phyloP scores from a whole-genome alignment of 2,888 invertebrate species.

The Leucozona laternaria region DNA sequence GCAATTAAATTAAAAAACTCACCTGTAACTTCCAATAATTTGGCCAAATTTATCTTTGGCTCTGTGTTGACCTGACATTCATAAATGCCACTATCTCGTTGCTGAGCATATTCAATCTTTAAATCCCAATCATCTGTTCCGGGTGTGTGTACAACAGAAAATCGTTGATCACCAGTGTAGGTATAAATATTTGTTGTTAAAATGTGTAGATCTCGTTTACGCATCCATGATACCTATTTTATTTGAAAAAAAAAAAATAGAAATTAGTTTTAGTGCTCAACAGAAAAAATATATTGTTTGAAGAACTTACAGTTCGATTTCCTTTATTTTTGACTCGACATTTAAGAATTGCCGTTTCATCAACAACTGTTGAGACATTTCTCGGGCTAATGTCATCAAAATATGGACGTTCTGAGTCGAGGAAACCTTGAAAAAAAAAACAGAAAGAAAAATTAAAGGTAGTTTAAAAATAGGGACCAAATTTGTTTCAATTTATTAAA shows the following conservation, averaged over 20 bases:
- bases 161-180: conserved; percentile 94
- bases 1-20: background rate
- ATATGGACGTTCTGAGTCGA: conserved; percentile 87
- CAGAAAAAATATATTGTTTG: background rate
- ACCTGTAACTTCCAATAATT: conserved; percentile 91
- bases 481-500: too few relatives aligned
- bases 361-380: conserved; percentile 93
- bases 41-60: conserved; percentile 94
- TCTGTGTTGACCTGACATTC: conserved; percentile 96
- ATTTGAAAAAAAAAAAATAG: background rate
- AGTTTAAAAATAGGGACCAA: too few relatives aligned
- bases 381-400: conserved; percentile 93
- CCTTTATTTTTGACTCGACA: conserved; percentile 94
- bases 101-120: conserved; percentile 92
- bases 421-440: conserved; percentile 69
- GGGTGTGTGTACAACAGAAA: conserved; percentile 93
- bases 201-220: conserved; percentile 88
- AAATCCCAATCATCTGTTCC: conserved; percentile 94
- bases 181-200: conserved; percentile 93
- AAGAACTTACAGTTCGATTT: conserved; percentile 90
- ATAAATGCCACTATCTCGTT: conserved; percentile 92
- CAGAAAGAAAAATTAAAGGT: background rate
- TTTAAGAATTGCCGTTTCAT: conserved; percentile 91
- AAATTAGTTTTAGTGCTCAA: background rate
- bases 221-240: conserved; percentile 83